Evolutionary conservation across 1,140 invertebrate species (phyloP).

Genomic region (Phymastichus coffea): DNA sequence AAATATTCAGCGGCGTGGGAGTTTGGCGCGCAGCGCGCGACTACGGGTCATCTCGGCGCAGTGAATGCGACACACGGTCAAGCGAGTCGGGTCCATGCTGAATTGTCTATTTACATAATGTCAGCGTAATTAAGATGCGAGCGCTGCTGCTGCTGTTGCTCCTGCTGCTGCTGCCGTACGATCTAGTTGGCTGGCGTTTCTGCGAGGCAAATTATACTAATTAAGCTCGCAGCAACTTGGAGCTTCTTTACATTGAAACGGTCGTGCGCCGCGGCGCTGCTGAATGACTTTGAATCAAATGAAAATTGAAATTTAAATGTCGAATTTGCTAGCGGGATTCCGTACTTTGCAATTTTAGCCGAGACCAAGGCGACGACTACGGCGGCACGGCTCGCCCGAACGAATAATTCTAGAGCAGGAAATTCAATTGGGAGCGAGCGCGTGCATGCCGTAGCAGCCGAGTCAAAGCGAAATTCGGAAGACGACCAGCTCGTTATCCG

Average conservation of each 20-base stretch:
- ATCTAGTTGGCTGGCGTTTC: not conserved
- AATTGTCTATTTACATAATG: conserved; percentile 46
- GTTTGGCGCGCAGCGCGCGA: too few relatives aligned
- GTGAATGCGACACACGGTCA: too few relatives aligned
- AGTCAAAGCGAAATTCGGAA: too few relatives aligned
- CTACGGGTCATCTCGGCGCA: too few relatives aligned
- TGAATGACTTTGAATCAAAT: too few relatives aligned
- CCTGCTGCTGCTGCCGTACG: not conserved
- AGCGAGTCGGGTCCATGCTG: conserved; percentile 27
- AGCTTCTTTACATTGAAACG: not conserved
- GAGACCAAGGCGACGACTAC: too few relatives aligned
- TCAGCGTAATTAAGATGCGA: conserved; percentile 39
- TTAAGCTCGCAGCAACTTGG: not conserved
- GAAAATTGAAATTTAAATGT: not conserved
- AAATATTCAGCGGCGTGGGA: too few relatives aligned
- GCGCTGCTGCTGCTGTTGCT: too few relatives aligned
- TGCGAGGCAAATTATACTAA: conserved; percentile 9
- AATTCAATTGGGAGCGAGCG: not conserved
- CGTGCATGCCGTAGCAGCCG: not conserved
- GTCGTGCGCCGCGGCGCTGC: too few relatives aligned
- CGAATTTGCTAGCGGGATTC: too few relatives aligned
- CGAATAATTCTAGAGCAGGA: not conserved
- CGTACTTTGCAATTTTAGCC: too few relatives aligned
- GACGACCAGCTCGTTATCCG: not conserved
- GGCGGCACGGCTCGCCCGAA: not conserved